Evolutionary conservation across 2,113 vertebrate genomes (phyloP), one percentile per base, ranked within the genome.

Genomic region (Cynocephalus volans): DNA sequence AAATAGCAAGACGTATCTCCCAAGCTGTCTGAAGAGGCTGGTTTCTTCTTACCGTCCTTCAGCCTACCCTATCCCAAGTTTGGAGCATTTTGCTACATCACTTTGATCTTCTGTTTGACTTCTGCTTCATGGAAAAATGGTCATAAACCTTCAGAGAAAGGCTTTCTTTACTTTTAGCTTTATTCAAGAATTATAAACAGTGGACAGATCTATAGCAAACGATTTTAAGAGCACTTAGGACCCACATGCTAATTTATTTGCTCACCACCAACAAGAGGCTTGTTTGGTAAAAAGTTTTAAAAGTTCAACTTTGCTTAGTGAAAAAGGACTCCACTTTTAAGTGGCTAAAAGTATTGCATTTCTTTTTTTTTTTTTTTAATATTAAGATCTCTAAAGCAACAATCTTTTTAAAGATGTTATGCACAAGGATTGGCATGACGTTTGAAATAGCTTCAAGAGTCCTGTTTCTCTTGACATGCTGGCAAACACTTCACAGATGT

Each of bases 81-180:
- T 60, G 93, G 97, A 97, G 85, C 36, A 80, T 90, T 97, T 97
- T 97, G 94, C 36, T 87, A 73, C 84, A 70, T 88, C 76, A 91
- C 97, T 98, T 98, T 98, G 97, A 98, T 98, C 90, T 98, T 98
- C 87, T 97, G 92, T 98, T 98, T 98, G 94, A 98, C 97, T 98
- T 97, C 75, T 91, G 56, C 96, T 98, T 98, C 96, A 85, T 96
- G 31, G 31, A 97, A 96, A 98, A 98, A 97, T 95, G 87, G 96
- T 98, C 96, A 96, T 98, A 98, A 98, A 97, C 93, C 95, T 98
- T 98, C 87, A 96, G 94, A 97, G 86, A 97, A 97, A 97, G 86
- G 26, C 90, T 98, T 76, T 97, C 90, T 98, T 97, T 97, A 91
- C 95, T 98, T 97, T 95, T 8, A 98, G 85, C 62, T 98, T 98